Evolutionary conservation across 2,888 invertebrate species (phyloP).

Genomic region (Cordilura impudica): DNA sequence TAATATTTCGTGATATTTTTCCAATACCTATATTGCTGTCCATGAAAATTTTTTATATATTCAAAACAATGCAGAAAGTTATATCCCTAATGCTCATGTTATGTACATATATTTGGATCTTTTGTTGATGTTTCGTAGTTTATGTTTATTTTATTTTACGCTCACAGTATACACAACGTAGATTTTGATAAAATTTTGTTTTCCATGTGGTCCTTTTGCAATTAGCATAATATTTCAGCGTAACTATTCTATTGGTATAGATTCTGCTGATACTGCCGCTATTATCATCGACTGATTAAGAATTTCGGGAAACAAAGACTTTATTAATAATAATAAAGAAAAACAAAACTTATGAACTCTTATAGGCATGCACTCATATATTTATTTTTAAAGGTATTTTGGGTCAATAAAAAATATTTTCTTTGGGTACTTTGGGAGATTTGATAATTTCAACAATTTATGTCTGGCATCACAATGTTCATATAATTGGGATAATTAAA

Average conservation of each 20-base stretch:
- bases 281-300: not conserved
- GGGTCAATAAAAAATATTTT: conserved; percentile 11
- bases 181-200: conserved; percentile 48
- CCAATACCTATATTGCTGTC: too few relatives aligned
- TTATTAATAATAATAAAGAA: conserved; percentile 33
- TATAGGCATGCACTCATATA: not conserved
- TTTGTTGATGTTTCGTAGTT: conserved; percentile 2
- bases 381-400: conserved; percentile 35
- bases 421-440: conserved; percentile 27
- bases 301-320: conserved; percentile 16
- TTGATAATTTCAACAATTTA: conserved; percentile 45
- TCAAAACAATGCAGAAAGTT: too few relatives aligned
- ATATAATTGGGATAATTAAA: conserved; percentile 43
- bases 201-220: conserved; percentile 45
- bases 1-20: too few relatives aligned
- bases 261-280: not conserved
- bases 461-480: conserved; percentile 41
- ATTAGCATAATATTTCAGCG: conserved; percentile 6
- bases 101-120: not conserved
- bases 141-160: conserved; percentile 53
- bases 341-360: not conserved
- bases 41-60: too few relatives aligned
- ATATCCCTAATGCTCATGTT: too few relatives aligned
- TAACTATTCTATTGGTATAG: conserved; percentile 13
- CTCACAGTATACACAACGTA: not conserved